A percentile compares a stretch with the other conserved stretches of the same genome.
Evolutionary conservation across 2,797 vertebrate genomes (phyloP).

Genomic region (Siniperca undulata): DNA sequence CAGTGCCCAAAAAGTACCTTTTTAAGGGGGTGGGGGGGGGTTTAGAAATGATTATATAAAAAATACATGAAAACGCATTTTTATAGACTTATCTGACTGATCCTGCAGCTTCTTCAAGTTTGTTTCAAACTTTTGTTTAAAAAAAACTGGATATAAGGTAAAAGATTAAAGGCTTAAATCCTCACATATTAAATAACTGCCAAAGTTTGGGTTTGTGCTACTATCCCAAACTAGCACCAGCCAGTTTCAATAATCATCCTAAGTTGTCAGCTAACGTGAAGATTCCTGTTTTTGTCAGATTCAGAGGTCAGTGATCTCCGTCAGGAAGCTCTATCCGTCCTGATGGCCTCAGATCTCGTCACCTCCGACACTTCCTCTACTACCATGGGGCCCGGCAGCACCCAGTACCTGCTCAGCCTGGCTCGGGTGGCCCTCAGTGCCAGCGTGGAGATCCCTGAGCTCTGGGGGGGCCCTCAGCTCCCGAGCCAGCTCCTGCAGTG

Average conservation of each 20-base stretch:
- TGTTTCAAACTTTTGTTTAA: too few species aligned
- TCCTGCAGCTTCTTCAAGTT: neutral
- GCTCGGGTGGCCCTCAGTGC: conserved; percentile 81
- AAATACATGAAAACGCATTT: neutral
- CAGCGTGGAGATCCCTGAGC: conserved; percentile 63
- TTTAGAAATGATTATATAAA: neutral
- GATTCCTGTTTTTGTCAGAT: conserved; percentile 67
- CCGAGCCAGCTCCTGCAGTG: conserved; percentile 72
- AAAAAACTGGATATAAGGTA: too few species aligned
- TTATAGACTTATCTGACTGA: neutral
- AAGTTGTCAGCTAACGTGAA: neutral
- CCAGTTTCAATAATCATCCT: neutral
- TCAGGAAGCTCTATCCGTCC: conserved; percentile 77
- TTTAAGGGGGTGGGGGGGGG: too few species aligned
- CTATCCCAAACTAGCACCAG: neutral
- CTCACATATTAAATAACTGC: neutral
- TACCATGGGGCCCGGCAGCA: conserved; percentile 84
- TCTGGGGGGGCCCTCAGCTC: conserved; percentile 56
- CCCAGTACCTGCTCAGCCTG: conserved; percentile 92
- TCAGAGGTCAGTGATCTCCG: conserved; percentile 82
- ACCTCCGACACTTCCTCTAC: conserved; percentile 57
- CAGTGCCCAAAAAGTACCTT: too few species aligned
- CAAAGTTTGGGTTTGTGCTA: neutral
- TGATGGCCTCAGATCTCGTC: conserved; percentile 87
- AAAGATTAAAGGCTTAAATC: neutral